phyloP scores from a whole-genome alignment of 2,888 invertebrate genomes.

The Papilio elwesi region DNA sequence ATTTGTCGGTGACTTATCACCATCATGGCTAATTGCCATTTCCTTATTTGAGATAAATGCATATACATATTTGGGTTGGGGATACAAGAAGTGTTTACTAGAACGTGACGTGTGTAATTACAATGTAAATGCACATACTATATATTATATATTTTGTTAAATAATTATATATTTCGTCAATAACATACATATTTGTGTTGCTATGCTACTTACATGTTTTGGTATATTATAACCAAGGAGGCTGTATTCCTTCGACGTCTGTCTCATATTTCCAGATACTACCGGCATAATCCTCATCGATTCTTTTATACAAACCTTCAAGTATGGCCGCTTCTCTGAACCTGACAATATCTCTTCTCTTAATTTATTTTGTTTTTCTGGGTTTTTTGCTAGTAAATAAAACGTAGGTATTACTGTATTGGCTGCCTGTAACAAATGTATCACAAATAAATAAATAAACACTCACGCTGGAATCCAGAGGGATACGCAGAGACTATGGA shows the following conservation, averaged over 20 bases:
- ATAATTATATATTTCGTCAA: no score
- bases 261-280: constrained; percentile 83
- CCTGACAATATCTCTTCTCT: constrained; percentile 80
- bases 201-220: constrained; percentile 80
- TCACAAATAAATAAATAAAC: not conserved
- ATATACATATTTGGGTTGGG: no score
- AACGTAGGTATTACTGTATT: constrained; percentile 82
- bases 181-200: not conserved
- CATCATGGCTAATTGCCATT: no score
- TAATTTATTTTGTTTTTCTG: constrained; percentile 85
- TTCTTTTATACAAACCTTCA: constrained; percentile 90
- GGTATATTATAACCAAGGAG: constrained; percentile 86
- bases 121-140: no score
- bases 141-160: no score
- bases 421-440: constrained; percentile 74
- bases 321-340: constrained; percentile 77
- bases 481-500: no score
- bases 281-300: constrained; percentile 86
- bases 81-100: no score
- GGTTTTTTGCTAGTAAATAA: constrained; percentile 86
- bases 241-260: constrained; percentile 80
- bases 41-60: no score
- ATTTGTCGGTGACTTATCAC: no score
- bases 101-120: no score
- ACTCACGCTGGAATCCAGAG: no score